Percentiles rank a stretch among this genome's conserved stretches.
These are phyloP conservation scores for Halocynthia aurantium DNA, from an alignment of 23 tunicate genomes.

Conservation along the genomic window DNA sequence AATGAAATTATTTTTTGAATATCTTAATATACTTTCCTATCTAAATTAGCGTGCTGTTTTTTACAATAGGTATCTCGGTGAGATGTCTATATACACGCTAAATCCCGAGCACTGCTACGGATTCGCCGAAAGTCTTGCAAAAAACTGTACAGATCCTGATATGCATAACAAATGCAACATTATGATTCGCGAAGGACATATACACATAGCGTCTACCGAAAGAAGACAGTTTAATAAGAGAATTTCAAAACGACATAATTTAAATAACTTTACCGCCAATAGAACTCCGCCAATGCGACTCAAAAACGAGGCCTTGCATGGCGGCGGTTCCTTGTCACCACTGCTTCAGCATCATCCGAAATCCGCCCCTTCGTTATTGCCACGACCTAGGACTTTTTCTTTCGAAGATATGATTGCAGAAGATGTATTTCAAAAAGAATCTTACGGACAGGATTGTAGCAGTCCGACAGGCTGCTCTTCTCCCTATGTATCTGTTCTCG, in stretches of 20 bases:
- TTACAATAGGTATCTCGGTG: conserved; percentile 40
- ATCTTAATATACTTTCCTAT: neutral
- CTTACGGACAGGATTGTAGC: neutral
- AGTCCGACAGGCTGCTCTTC: neutral
- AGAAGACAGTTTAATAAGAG: neutral
- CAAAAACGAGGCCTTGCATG: neutral
- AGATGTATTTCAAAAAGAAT: neutral
- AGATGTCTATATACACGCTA: conserved; percentile 50
- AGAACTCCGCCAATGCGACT: neutral
- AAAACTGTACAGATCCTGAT: neutral
- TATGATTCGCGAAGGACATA: neutral
- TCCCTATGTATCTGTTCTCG: neutral
- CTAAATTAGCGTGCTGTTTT: neutral
- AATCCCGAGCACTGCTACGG: conserved; percentile 72
- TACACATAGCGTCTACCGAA: neutral
- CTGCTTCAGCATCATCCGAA: too few relatives aligned
- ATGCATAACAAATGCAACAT: conserved; percentile 1
- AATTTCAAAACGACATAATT: neutral
- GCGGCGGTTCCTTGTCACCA: neutral
- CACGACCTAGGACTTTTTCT: neutral
- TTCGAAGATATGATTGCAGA: neutral
- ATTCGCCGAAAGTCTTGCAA: conserved; percentile 33
- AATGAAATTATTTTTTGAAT: neutral
- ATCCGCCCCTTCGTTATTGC: neutral
- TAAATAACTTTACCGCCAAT: neutral